A percentile compares a stretch with the other conserved stretches of the same genome.
Evolutionary conservation across 1,140 invertebrate species (phyloP).

Genomic region (Oreohelix idahoensis): DNA sequence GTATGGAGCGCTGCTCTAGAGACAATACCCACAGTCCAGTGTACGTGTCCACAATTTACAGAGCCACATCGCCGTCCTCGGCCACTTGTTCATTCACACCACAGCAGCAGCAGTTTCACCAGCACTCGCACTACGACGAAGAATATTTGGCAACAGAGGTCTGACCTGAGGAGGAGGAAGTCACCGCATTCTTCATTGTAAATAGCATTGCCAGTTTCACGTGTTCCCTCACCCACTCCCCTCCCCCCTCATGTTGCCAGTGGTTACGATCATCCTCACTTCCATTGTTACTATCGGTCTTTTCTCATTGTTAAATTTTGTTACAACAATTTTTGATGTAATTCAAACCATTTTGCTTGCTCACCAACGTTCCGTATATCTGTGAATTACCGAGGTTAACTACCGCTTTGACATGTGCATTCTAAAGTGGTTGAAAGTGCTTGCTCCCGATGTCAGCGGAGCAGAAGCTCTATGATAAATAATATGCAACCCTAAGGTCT

Average conservation of each 20-base stretch:
- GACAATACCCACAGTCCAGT: background rate
- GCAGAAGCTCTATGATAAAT: too few relatives aligned
- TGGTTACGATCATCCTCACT: background rate
- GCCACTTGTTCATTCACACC: background rate
- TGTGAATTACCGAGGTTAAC: too few relatives aligned
- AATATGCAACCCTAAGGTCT: too few relatives aligned
- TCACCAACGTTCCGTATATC: background rate
- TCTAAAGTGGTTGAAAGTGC: too few relatives aligned
- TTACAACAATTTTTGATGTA: background rate
- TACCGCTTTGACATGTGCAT: too few relatives aligned
- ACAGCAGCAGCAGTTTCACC: background rate
- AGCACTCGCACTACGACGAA: constrained; percentile 52
- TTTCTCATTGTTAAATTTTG: background rate
- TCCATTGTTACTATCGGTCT: background rate
- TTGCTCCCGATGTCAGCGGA: too few relatives aligned
- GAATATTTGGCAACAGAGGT: constrained; percentile 62
- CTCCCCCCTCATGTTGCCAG: background rate
- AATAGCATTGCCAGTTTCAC: background rate
- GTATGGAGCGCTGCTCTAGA: background rate
- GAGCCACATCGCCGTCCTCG: background rate
- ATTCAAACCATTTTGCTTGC: background rate
- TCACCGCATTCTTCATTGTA: background rate
- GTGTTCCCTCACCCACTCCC: background rate
- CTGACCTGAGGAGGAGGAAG: constrained; percentile 13
- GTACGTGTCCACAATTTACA: background rate